A percentile compares a stretch with the other conserved stretches of the same genome.
phyloP scores from a whole-genome alignment of 2,113 vertebrate genomes.

The Galemys pyrenaicus region DNA sequence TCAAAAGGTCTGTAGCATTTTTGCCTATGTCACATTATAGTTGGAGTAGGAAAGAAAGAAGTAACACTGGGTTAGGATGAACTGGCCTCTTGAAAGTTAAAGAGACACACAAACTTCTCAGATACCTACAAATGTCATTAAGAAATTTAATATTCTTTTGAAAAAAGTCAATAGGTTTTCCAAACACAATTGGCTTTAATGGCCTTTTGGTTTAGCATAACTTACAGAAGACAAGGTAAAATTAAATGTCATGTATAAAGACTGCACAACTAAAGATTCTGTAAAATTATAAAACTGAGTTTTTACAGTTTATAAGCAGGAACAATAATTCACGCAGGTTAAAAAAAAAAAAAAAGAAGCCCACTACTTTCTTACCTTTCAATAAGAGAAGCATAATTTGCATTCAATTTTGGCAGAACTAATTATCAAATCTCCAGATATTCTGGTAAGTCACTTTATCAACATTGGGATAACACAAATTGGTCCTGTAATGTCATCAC shows the following conservation, averaged over 20 bases:
- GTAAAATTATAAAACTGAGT: not conserved
- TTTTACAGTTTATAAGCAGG: not conserved
- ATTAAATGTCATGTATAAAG: not conserved
- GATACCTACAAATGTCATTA: not conserved
- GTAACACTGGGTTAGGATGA: not conserved
- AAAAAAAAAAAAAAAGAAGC: too few relatives aligned
- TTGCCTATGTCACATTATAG: not conserved
- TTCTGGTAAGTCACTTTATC: not conserved
- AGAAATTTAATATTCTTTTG: not conserved
- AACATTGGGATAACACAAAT: too few relatives aligned
- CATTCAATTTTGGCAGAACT: not conserved
- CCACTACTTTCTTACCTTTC: not conserved
- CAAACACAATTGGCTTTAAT: not conserved
- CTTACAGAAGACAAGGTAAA: not conserved
- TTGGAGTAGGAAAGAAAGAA: conserved; percentile 26
- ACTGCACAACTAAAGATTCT: not conserved
- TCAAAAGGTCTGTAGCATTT: not conserved
- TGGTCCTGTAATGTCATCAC: too few relatives aligned
- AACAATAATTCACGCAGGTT: not conserved
- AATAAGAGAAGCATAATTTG: not conserved
- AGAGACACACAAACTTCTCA: not conserved
- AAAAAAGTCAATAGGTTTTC: not conserved
- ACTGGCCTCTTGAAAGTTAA: not conserved
- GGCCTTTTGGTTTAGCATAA: not conserved
- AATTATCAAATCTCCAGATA: too few relatives aligned